Evolutionary conservation across 2,113 vertebrate genomes (phyloP), one percentile per base, ranked within the genome.

Genomic region (Hypomesus transpacificus): DNA sequence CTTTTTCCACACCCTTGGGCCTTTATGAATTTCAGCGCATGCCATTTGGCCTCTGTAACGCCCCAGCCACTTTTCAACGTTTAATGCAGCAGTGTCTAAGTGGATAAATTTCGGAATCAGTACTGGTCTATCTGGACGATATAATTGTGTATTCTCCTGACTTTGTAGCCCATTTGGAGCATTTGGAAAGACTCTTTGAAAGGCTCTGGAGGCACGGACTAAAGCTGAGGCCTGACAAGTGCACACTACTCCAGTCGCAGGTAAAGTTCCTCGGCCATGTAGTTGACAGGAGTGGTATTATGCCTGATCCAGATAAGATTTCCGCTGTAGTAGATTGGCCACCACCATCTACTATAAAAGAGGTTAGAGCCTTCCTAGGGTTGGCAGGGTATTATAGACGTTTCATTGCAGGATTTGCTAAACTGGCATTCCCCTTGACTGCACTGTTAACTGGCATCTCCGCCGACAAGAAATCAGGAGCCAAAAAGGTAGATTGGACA

Each of bases 151-250:
- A 22, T 20, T 58, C 56, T 8, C 7, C n/a, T 17, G 62, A 31
- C 13, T 18, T 51, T 22, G n/a, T 3, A 9, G 8, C 34, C n/a
- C 64, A 66, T 3, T 26, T 66, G 7, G n/a, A 66, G 1, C 64
- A 66, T 3, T 26, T 66, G 7, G n/a, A 66, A 1, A 3, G 2
- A 3, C 39, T 22, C 7, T 66, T 66, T 39, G 18, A 21, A 3
- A 21, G 22, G 6, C 64, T 66, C 7, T 26, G 24, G 24, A 31
- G 16, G 16, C 39, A 50, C 17, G 66, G 66, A 3, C 57, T 68
- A 6, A 60, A 50, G 57, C 73, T 75, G 6, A 50, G 51, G 16
- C 57, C 50, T 14, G 24, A 26, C n/a, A 72, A 72, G 51, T 34
- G 51, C 18, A 13, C 54, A 7, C 70, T 72, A 4, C 63, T 74